Evolutionary conservation across 2,113 vertebrate species (phyloP).

Genomic region (Physeter macrocephalus): DNA sequence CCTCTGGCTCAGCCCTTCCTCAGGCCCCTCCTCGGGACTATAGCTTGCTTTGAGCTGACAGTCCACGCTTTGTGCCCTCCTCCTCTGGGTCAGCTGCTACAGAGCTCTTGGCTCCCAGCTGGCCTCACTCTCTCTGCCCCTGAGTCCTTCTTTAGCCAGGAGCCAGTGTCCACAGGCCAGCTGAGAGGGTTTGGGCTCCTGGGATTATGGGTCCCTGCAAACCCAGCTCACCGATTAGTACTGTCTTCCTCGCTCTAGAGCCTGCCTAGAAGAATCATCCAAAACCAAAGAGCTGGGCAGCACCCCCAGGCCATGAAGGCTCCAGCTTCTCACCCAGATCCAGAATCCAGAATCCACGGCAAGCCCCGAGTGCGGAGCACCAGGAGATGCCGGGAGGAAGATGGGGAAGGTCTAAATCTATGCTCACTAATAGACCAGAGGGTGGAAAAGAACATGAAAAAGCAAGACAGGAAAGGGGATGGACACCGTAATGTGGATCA

Average conservation of each 20-base stretch:
- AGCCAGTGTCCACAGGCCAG: neutral
- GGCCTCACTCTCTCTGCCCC: too few species aligned
- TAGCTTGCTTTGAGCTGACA: neutral
- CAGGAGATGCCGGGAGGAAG: rapidly evolving
- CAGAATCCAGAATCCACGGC: neutral
- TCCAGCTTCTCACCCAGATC: neutral
- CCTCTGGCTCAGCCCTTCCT: neutral
- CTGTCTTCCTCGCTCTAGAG: neutral
- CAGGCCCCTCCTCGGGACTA: neutral
- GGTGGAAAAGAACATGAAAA: neutral
- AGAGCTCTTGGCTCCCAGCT: neutral
- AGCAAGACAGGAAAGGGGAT: neutral
- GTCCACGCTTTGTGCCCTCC: neutral
- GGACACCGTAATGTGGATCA: neutral
- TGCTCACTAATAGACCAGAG: neutral
- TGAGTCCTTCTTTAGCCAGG: neutral
- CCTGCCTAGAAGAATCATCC: neutral
- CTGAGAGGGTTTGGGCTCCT: neutral
- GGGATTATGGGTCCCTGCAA: neutral
- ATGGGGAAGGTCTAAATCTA: neutral
- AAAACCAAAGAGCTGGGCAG: neutral
- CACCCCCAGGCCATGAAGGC: neutral
- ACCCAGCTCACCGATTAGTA: neutral
- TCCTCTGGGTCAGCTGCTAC: neutral
- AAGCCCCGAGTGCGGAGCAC: neutral